A percentile compares a stretch with the other conserved stretches of the same genome.
Evolutionary conservation across 2,797 vertebrate genomes (phyloP).

Genomic region (Chaenodraco wilsoni): DNA sequence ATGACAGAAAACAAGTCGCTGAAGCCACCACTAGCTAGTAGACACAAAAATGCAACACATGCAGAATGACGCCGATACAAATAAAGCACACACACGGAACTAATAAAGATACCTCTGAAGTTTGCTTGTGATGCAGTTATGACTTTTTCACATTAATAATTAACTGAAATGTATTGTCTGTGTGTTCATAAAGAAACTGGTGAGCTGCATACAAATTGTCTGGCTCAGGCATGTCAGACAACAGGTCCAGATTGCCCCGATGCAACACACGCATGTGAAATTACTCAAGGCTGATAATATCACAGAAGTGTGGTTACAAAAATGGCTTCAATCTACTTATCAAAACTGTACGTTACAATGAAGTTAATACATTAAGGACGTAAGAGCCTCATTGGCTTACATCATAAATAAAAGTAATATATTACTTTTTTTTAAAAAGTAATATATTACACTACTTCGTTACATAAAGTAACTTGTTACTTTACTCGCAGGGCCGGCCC

Average conservation of each 20-base stretch:
- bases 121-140: background rate
- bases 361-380: no score
- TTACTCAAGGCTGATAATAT: background rate
- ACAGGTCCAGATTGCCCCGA: background rate
- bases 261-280: no score
- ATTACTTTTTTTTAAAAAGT: no score
- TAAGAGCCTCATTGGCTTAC: background rate
- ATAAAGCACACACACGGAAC: slow-evolving; percentile 9
- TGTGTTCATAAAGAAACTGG: background rate
- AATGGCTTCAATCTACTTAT: background rate
- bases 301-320: background rate
- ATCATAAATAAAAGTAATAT: no score
- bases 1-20: background rate
- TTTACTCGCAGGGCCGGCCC: no score
- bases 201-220: background rate
- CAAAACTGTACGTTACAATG: background rate
- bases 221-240: background rate
- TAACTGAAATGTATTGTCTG: background rate
- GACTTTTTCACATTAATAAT: slow-evolving; percentile 9
- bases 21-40: background rate
- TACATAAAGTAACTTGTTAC: no score
- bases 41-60: background rate
- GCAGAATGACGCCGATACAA: background rate
- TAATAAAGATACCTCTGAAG: background rate
- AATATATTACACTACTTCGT: no score